A percentile compares a stretch with the other conserved stretches of the same genome.
Conservation (phyloP, 2,888 invertebrate genomes). For the Silvanus unidentatus region DNA sequence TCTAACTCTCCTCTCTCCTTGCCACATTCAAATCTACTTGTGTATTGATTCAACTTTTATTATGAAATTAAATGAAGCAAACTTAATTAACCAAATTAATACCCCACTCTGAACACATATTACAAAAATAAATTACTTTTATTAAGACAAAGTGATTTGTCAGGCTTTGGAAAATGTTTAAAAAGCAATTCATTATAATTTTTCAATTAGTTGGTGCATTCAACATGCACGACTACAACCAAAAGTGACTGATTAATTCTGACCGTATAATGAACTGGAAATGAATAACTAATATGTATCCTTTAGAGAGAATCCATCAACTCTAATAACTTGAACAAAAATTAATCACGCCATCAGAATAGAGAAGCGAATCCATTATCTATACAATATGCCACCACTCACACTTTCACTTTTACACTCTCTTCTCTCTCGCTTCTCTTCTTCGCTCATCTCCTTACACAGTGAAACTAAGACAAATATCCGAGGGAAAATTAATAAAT, state of each 20-base stretch:
- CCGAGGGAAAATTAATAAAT: constrained; percentile 6
- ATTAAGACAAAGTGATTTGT: no score
- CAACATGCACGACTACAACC: no score
- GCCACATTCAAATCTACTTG: no score
- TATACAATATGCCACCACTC: constrained; percentile 24
- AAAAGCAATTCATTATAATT: constrained; percentile 24
- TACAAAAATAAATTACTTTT: no score
- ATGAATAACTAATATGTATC: constrained; percentile 26
- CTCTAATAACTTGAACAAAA: constrained; percentile 29
- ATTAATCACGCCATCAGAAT: constrained; percentile 33
- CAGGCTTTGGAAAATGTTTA: constrained; percentile 10
- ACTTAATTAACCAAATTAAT: no score
- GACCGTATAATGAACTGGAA: constrained; percentile 24
- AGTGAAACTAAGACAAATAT: constrained; percentile 30
- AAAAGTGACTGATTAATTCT: constrained; percentile 22
- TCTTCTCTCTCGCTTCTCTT: no score
- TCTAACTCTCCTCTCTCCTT: no score
- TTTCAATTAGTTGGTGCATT: constrained; percentile 19
- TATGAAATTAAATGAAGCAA: no score
- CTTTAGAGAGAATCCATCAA: constrained; percentile 24
- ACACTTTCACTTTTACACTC: not conserved
- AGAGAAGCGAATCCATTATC: constrained; percentile 33
- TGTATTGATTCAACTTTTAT: no score
- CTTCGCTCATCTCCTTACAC: constrained; percentile 1
- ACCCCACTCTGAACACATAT: no score